A percentile compares a stretch with the other conserved stretches of the same genome.
Conservation (phyloP, 2,797 vertebrate genomes). For the Xenopus petersii region DNA sequence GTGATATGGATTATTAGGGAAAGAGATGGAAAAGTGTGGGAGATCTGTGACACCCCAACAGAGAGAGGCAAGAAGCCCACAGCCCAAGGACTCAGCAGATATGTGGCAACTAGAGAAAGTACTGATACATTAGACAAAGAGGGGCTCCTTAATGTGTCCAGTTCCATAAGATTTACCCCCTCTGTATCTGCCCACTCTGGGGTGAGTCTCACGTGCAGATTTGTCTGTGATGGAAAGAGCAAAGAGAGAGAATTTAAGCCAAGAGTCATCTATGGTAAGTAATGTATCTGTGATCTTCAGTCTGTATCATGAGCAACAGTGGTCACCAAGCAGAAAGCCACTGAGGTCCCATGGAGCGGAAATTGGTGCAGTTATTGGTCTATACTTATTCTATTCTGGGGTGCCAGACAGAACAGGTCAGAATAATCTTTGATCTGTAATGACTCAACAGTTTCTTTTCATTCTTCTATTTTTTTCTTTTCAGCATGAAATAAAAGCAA, state of each 20-base stretch:
- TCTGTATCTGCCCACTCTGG: conserved; percentile 10
- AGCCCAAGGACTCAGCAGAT: neutral
- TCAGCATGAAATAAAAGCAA: no score
- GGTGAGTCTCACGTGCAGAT: conserved; percentile 5
- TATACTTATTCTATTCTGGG: no score
- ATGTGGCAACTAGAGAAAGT: conserved; percentile 17
- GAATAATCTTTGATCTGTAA: no score
- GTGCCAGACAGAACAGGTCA: no score
- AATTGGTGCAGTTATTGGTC: neutral
- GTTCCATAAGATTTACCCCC: conserved; percentile 23
- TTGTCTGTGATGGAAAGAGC: conserved; percentile 4
- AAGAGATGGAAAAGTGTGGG: conserved; percentile 1
- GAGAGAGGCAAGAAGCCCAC: neutral
- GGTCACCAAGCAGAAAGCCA: neutral
- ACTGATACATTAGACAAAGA: conserved; percentile 1
- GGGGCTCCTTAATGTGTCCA: conserved; percentile 4
- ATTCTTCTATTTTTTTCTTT: no score
- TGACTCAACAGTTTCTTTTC: no score
- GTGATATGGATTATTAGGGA: conserved; percentile 13
- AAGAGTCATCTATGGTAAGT: conserved; percentile 9
- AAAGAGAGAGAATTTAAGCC: conserved; percentile 6
- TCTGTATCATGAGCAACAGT: no score
- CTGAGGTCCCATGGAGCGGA: neutral
- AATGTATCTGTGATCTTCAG: no score
- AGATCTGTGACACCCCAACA: neutral